A percentile compares a stretch with the other conserved stretches of the same genome.
Evolutionary conservation across 1,140 invertebrate genomes (phyloP).

Genomic region (Formica selysi): DNA sequence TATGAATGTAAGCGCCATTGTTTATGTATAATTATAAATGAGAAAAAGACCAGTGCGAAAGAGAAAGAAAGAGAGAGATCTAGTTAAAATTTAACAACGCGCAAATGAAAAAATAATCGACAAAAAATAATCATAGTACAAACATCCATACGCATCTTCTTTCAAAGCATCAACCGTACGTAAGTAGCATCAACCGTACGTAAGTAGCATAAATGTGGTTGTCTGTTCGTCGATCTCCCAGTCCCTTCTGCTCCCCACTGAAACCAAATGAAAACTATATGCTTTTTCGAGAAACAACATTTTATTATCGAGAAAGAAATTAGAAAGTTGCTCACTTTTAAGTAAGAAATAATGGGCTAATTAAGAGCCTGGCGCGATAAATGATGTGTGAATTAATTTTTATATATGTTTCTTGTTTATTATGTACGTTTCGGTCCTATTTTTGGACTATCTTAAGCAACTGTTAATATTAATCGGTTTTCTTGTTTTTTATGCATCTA

Average conservation of each 20-base stretch:
- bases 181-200: constrained; percentile 82
- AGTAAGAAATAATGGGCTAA: too few relatives aligned
- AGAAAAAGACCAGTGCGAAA: not conserved
- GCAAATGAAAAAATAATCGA: not conserved
- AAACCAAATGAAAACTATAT: constrained; percentile 55
- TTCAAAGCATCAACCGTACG: constrained; percentile 73
- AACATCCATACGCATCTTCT: not conserved
- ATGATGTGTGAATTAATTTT: too few relatives aligned
- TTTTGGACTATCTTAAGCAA: too few relatives aligned
- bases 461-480: too few relatives aligned
- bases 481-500: too few relatives aligned
- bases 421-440: too few relatives aligned
- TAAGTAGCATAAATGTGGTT: constrained; percentile 82
- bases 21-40: not conserved
- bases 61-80: not conserved
- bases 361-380: too few relatives aligned
- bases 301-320: not conserved
- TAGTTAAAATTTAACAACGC: constrained; percentile 31
- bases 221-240: constrained; percentile 65
- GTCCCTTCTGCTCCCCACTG: constrained; percentile 48
- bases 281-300: not conserved
- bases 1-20: not conserved
- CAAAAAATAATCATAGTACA: not conserved
- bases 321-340: not conserved
- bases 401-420: too few relatives aligned